A percentile compares a stretch with the other conserved stretches of the same genome.
Conservation (phyloP, 1,140 invertebrate genomes). For the Drosophila nigromelanica region DNA sequence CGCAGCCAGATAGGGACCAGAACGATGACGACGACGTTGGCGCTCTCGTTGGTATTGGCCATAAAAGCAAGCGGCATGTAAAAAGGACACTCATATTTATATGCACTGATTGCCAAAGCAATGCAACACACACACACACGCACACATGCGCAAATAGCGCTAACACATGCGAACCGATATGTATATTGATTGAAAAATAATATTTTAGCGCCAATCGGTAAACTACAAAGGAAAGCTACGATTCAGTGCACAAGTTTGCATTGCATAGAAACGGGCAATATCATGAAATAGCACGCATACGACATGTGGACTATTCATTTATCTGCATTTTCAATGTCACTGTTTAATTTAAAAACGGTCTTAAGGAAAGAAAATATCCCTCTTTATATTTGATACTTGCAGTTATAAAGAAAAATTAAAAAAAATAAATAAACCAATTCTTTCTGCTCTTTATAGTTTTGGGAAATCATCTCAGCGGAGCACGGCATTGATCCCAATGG, state of each 20-base stretch:
- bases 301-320: slow-evolving; percentile 29
- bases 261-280: slow-evolving; percentile 48
- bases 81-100: slow-evolving; percentile 81
- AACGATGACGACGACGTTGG: slow-evolving; percentile 32
- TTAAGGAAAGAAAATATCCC: no score
- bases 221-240: slow-evolving; percentile 21
- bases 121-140: slow-evolving; percentile 58
- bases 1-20: slow-evolving; percentile 67
- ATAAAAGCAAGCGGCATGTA: slow-evolving; percentile 77
- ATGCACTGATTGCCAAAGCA: slow-evolving; percentile 81
- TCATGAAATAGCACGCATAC: slow-evolving; percentile 61
- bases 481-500: slow-evolving; percentile 95
- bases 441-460: slow-evolving; percentile 86
- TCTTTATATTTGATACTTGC: no score
- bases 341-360: no score
- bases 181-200: slow-evolving; percentile 78
- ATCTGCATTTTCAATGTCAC: slow-evolving; percentile 19
- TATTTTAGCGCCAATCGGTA: slow-evolving; percentile 50
- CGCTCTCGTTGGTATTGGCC: slow-evolving; percentile 43
- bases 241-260: slow-evolving; percentile 31
- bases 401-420: no score
- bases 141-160: neutral
- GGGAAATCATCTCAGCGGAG: slow-evolving; percentile 96
- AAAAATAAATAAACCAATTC: neutral
- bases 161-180: slow-evolving; percentile 30